phyloP scores from a whole-genome alignment of 2,797 vertebrate genomes.

The Spinus olivaceus region DNA sequence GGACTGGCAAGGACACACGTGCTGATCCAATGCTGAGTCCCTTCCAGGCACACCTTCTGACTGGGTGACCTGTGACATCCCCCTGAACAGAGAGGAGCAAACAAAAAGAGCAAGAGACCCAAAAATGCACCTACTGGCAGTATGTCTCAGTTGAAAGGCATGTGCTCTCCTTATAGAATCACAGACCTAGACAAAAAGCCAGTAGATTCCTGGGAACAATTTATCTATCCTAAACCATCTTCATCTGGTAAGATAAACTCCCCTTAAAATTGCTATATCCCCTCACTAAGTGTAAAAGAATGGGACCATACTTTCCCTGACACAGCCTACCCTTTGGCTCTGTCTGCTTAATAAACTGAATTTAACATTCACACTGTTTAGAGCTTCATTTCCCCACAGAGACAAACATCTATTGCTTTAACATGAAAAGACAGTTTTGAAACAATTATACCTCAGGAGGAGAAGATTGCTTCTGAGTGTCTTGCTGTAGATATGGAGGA shows the following conservation, averaged over 20 bases:
- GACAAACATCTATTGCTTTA: background rate
- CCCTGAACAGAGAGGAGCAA: conserved; percentile 66
- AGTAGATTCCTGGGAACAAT: background rate
- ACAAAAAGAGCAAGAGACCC: background rate
- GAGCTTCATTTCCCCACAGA: background rate
- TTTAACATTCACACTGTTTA: background rate
- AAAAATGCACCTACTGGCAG: background rate
- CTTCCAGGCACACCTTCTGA: conserved; percentile 68
- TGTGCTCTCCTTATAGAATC: background rate
- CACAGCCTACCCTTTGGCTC: background rate
- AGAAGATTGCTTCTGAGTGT: conserved; percentile 78
- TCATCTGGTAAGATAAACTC: background rate
- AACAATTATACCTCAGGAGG: conserved; percentile 75
- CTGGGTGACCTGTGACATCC: conserved; percentile 65
- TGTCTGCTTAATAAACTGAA: background rate
- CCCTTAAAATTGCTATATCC: background rate
- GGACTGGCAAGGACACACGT: background rate
- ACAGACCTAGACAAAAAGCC: background rate
- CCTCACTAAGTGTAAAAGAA: background rate
- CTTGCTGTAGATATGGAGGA: conserved; percentile 81
- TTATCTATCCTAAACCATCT: background rate
- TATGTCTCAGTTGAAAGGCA: background rate
- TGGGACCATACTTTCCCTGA: background rate
- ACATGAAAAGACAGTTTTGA: background rate
- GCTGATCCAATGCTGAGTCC: conserved; percentile 70